Evolutionary conservation across 2,797 vertebrate species (phyloP).

Genomic region (Orestias chungarensis): DNA sequence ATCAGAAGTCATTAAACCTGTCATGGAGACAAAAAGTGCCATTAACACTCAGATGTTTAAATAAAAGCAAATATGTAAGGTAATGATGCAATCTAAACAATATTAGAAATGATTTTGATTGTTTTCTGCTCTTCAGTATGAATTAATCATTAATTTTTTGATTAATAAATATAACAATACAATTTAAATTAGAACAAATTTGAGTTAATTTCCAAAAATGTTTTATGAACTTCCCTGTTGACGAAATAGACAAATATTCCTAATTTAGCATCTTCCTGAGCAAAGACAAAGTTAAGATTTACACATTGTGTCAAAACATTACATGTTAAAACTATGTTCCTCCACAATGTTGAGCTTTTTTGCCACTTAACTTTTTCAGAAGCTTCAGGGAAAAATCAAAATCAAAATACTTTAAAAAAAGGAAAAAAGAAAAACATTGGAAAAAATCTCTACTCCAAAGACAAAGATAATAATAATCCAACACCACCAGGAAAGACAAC

Average conservation of each 20-base stretch:
- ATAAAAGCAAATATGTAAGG: background rate
- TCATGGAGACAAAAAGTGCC: background rate
- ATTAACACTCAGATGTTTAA: background rate
- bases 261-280: background rate
- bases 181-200: background rate
- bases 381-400: too few relatives aligned
- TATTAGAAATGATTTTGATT: background rate
- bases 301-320: too few relatives aligned
- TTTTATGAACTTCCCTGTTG: background rate
- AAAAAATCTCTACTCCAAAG: background rate
- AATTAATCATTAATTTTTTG: background rate
- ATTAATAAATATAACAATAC: background rate
- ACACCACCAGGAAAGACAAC: background rate
- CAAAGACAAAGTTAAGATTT: background rate
- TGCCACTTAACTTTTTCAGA: too few relatives aligned
- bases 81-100: background rate
- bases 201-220: background rate
- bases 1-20: conserved; percentile 74
- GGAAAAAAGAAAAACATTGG: too few relatives aligned
- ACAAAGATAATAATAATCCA: background rate
- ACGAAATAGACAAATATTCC: background rate
- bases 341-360: too few relatives aligned
- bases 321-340: background rate
- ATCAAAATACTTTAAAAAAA: too few relatives aligned
- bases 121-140: background rate